These are phyloP conservation scores for Pelagia noctiluca DNA, from an alignment of 30 jellyfish, hydroid and myxozoan species.

Conservation along the genomic window DNA sequence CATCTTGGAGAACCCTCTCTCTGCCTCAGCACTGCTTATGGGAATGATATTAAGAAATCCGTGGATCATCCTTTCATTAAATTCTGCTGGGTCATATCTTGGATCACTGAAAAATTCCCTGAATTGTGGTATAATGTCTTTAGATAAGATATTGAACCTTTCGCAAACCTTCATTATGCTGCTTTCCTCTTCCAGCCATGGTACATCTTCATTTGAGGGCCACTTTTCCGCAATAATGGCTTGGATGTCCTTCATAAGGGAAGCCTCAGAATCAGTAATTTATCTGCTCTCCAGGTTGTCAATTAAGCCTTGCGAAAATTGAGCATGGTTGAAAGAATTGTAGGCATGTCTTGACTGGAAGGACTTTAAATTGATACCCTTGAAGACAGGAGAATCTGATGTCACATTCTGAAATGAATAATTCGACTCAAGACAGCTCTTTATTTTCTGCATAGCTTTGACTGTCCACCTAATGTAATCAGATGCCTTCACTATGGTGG, in stretches of 20 bases:
- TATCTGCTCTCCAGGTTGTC: constrained; percentile 40
- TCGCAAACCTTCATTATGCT: constrained; percentile 53
- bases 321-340: constrained; percentile 57
- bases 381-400: constrained; percentile 45
- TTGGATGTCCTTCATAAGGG: constrained; percentile 51
- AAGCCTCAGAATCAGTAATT: constrained; percentile 54
- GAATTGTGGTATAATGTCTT: too few species aligned
- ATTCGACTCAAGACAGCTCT: constrained; percentile 49
- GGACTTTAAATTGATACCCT: constrained; percentile 21
- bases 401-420: constrained; percentile 50
- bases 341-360: constrained; percentile 59
- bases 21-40: too few species aligned
- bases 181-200: constrained; percentile 54
- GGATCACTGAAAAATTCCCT: too few species aligned
- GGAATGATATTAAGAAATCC: too few species aligned
- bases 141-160: constrained; percentile 31
- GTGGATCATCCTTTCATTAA: too few species aligned
- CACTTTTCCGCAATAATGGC: constrained; percentile 49
- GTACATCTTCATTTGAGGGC: constrained; percentile 55
- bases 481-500: constrained; percentile 37
- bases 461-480: constrained; percentile 52
- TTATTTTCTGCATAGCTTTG: constrained; percentile 50
- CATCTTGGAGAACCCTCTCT: too few species aligned
- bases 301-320: constrained; percentile 48
- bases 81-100: too few species aligned